Evolutionary conservation across 1,140 invertebrate genomes (phyloP), one percentile per base, ranked within the genome.

Genomic region (Andrena cerasifolii): DNA sequence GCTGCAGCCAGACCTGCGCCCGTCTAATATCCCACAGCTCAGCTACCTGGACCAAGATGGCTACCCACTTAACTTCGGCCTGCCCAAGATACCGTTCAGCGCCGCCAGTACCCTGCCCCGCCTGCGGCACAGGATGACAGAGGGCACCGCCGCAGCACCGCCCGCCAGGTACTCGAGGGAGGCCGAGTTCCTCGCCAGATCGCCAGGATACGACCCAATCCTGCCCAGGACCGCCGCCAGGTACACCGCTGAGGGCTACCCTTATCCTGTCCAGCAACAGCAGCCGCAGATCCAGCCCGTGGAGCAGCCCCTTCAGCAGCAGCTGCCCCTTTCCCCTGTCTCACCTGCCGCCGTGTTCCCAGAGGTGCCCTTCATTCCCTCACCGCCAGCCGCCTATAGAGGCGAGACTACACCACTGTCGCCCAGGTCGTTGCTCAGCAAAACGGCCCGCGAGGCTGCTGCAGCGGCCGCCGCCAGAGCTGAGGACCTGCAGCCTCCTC

Each of bases 191-290:
- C 89, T 95, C 14, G 93, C 94, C 36, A 90, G 94, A 16, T 93
- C 93, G 43, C 93, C 71, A 92, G 83, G 94, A 49, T 91, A 91
- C 71, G 87, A 90, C 28, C 86, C 84, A 0, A 86, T 88, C 18
- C 65, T 90, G 54, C 79, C 89, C 0, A 73, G 90, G 33, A 85
- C 81, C 6, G 95, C 96, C 83, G 94, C 96, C 18, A 94, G 96
- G 75, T 96, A 96, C 87, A 96, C 96, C 1, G 94, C 95, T 33
- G 96, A 97, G 82, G 96, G 96, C 1, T 97, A 97, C 90, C 96
- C 96, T 0, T 94, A 91, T 65, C 88, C 90, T 4, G 79, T 86
- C 45, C 89, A 91, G 54, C 88, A 84, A 16, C 91, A 92, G 77
- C 91, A 92, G 77, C 91, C 92, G 75, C 21, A 78, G 36, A 77